phyloP scores from a whole-genome alignment of 2,113 vertebrate species.

The Peromyscus polionotus region DNA sequence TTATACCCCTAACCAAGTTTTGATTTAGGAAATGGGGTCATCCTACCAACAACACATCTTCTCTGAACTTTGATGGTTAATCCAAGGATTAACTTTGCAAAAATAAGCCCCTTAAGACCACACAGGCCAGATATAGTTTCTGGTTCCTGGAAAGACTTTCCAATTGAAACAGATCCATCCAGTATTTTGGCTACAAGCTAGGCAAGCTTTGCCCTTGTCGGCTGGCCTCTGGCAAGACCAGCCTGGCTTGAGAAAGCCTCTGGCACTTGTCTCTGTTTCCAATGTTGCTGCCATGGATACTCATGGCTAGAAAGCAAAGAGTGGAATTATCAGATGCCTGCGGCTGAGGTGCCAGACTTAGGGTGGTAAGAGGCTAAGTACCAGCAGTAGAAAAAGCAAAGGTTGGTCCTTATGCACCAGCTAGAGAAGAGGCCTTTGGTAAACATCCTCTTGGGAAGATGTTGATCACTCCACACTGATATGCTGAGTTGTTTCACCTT shows the following conservation, averaged over 20 bases:
- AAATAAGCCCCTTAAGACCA: conserved; percentile 16
- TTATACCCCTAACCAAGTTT: conserved; percentile 28
- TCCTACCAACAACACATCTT: neutral
- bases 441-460: neutral
- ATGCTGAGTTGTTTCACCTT: neutral
- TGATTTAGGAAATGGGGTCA: conserved; percentile 18
- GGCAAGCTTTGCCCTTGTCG: neutral
- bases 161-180: conserved; percentile 37
- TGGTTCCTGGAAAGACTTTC: conserved; percentile 59
- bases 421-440: neutral
- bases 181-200: neutral
- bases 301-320: neutral
- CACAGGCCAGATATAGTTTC: conserved; percentile 16
- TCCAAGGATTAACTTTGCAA: conserved; percentile 27
- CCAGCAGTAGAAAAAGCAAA: neutral
- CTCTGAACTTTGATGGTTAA: neutral
- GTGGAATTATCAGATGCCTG: conserved; percentile 7
- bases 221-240: conserved; percentile 25
- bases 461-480: neutral
- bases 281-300: neutral
- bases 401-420: neutral
- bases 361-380: neutral
- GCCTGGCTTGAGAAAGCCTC: conserved; percentile 21
- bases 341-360: neutral
- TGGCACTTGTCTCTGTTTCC: conserved; percentile 31